Base-by-base conservation (phyloP, 2,113 vertebrate genomes). In the Rhinichthys klamathensis region DNA sequence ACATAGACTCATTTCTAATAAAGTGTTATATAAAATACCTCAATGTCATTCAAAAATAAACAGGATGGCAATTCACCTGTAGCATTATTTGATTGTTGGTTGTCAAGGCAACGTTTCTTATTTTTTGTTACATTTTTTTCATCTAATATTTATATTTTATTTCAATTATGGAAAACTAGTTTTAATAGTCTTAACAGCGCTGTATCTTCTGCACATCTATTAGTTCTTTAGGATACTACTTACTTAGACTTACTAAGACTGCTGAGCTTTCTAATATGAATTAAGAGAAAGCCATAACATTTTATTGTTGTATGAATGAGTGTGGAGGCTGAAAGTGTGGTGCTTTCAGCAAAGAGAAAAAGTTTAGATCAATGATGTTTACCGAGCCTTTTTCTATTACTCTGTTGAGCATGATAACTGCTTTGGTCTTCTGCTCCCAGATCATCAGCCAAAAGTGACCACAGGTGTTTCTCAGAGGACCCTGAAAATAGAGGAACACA, bases 371-470 rank as follows among this genome's bases (percentile, higher is more conserved):
- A 35, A 25, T 3, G 54, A n/a, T 90, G 96, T 97, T 97, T 91
- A 99, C 98, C 44, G 96, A 97, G 90, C 96, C 97, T 91, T 99
- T 99, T 90, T 99, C 98, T 67, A 99, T 97, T 86, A 96, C 93
- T 93, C 97, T 96, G 94, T 99, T 99, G 86, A 99, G 94, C 98
- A 99, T 99, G 73, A 99, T 97, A 88, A 99, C 95, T 75, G 98
- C 97, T 96, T 96, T 98, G 89, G 96, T 96, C 90, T 96, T 95
- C 86, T 99, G 98, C 76, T 99, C 96, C 98, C 98, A 99, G 84
- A 98, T 94, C 98, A 99, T 99, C 88, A 98, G 93, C 98, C 98
- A 99, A 92, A 99, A 99, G 91, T 99, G 98, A 89, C 98, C 98
- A 90, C 97, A 98, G 0, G 98, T 99, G 79, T 97, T 98, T 90